A percentile compares a stretch with the other conserved stretches of the same genome.
Conservation (phyloP, 2,113 vertebrate genomes). For the Hyperopisus bebe region DNA sequence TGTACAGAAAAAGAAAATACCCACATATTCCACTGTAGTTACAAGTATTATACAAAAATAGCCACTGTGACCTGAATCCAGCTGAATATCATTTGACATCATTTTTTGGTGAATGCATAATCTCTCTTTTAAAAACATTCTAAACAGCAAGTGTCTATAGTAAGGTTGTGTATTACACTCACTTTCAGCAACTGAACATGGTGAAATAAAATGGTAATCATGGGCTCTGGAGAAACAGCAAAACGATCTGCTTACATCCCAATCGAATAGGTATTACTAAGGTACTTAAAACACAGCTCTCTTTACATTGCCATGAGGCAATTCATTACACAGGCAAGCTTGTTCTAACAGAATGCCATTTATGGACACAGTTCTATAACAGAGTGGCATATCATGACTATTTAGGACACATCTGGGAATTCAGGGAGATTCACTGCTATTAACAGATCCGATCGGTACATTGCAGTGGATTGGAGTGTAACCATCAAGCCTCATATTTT, state of each 20-base stretch:
- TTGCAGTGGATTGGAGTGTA: background rate
- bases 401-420: background rate
- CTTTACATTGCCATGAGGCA: background rate
- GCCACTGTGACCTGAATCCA: conserved; percentile 23
- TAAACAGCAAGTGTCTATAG: background rate
- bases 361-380: conserved; percentile 1
- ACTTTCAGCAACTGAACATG: background rate
- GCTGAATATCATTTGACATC: conserved; percentile 17
- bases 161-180: background rate
- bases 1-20: conserved; percentile 18
- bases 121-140: conserved; percentile 15
- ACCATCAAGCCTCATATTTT: background rate
- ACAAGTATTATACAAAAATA: conserved; percentile 24
- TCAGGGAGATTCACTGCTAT: background rate
- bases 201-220: background rate
- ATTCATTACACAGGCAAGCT: background rate
- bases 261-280: background rate
- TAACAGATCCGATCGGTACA: background rate
- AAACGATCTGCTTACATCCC: background rate
- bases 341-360: background rate
- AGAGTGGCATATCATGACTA: background rate
- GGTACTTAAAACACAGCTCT: background rate
- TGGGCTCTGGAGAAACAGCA: background rate
- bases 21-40: conserved; percentile 8
- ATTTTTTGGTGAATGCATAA: conserved; percentile 19